These are phyloP conservation scores for Pangasius krempfi DNA, from an alignment of 2,797 vertebrate genomes.

Conservation along the genomic window DNA sequence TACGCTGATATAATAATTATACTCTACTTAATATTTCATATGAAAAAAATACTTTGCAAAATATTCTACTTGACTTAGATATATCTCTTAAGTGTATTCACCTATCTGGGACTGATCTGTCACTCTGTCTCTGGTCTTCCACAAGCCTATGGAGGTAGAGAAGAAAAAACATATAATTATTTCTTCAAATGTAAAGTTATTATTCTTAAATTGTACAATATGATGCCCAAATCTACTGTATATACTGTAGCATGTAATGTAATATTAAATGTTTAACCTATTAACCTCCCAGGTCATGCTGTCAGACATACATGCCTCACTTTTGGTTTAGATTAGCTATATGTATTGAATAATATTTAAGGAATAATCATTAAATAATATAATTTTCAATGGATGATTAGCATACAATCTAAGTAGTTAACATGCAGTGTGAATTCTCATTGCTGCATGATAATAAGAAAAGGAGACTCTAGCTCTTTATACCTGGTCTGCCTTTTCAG, in stretches of 20 bases:
- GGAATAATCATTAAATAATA: not conserved
- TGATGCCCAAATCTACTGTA: not conserved
- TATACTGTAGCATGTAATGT: not conserved
- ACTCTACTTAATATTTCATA: not conserved
- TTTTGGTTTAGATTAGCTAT: not conserved
- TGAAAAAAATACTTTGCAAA: not conserved
- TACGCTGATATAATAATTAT: not conserved
- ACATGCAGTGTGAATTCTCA: not conserved
- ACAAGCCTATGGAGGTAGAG: constrained; percentile 67
- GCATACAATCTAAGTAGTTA: not conserved
- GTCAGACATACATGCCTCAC: not conserved
- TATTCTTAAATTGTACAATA: not conserved
- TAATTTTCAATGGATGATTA: not conserved
- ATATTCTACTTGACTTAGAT: not conserved
- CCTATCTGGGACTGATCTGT: constrained; percentile 68
- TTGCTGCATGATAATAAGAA: not conserved
- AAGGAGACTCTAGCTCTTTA: not conserved
- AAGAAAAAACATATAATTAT: not conserved
- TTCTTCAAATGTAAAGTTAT: not conserved
- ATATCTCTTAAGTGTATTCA: constrained; percentile 52
- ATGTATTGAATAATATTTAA: not conserved
- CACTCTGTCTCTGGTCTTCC: constrained; percentile 67
- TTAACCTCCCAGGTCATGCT: not conserved
- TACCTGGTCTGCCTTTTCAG: not conserved
- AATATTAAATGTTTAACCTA: not conserved